Base-by-base conservation (phyloP, 1,140 invertebrate species). In the Zaprionus gabonicus region DNA sequence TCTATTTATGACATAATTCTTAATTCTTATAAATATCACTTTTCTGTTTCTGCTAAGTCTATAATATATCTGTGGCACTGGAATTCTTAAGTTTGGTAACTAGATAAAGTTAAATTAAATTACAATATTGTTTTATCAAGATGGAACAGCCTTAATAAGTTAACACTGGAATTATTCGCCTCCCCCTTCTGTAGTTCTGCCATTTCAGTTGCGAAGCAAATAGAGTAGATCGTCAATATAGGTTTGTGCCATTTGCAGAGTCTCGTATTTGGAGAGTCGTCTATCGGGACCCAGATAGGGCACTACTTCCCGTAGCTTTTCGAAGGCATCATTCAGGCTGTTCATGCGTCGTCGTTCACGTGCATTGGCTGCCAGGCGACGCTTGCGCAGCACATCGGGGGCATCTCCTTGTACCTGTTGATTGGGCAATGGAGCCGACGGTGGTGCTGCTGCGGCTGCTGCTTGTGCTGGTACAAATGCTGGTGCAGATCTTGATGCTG, bases 231-330 rank as follows among this genome's bases (percentile, higher is more conserved):
- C 96, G 0, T 94, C 93, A 68, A 98, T 98, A 91, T 98, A 98
- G 1, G 95, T 96, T 83, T 97, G 97, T 0, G 97, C 97, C 96
- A 97, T 97, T 94, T 97, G 97, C 23, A 98, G 92, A 0, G 97
- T 97, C 91, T 98, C 97, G 90, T 96, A 97, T 91, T 98, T 98
- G 80, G 96, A 97, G 4, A 98, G 94, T 77, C 97, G 96, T 71
- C 96, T 95, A 85, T 97, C 96, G 56, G 95, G 95, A 1, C 96
- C 96, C 64, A 92, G 57, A 1, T 88, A 91, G 0, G 97, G 97
- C 15, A 98, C 95, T 44, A 97, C 97, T 81, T 96, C 95, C n/a
- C 97, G 94, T 9, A 98, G 86, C 80, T 95, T 91, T 81, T 97
- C 96, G 90, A 97, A 97, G 4, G 97, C 97, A 49, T 96, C 95